Evolutionary conservation across 2,797 vertebrate genomes (phyloP).

Genomic region (Apodemus agrarius): DNA sequence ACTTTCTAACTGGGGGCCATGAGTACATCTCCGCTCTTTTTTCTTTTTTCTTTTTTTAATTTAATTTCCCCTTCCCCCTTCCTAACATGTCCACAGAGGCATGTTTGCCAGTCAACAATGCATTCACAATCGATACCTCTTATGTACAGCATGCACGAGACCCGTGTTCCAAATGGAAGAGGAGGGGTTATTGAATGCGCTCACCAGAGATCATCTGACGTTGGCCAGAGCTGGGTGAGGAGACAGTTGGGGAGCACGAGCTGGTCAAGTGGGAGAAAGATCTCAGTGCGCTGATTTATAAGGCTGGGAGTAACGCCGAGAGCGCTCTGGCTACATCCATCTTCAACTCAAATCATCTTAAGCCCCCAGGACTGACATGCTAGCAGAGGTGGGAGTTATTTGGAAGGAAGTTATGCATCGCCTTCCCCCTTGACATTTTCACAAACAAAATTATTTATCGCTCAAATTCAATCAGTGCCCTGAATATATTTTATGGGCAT

Average conservation of each 20-base stretch:
- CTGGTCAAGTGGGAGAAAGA: neutral
- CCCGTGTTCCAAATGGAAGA: slow-evolving; percentile 61
- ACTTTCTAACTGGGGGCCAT: slow-evolving; percentile 25
- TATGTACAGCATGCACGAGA: slow-evolving; percentile 16
- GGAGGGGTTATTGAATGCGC: neutral
- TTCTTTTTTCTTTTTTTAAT: slow-evolving; percentile 66
- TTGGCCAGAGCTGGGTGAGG: neutral
- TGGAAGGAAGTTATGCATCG: slow-evolving; percentile 80
- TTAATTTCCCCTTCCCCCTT: neutral
- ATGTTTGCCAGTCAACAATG: slow-evolving; percentile 62
- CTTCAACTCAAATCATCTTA: slow-evolving; percentile 71
- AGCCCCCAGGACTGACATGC: slow-evolving; percentile 76
- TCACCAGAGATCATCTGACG: neutral
- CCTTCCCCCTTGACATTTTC: slow-evolving; percentile 81
- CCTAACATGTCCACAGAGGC: slow-evolving; percentile 51
- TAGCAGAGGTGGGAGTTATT: slow-evolving; percentile 68
- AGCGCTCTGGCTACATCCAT: slow-evolving; percentile 70
- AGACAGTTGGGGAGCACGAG: neutral
- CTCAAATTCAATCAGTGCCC: slow-evolving; percentile 80
- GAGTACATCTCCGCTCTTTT: slow-evolving; percentile 11
- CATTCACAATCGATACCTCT: slow-evolving; percentile 61
- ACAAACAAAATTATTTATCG: slow-evolving; percentile 86
- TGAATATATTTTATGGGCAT: slow-evolving; percentile 75
- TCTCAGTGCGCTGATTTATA: slow-evolving; percentile 71
- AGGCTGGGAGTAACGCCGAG: slow-evolving; percentile 46